These are phyloP conservation scores for Patella depressa DNA, from an alignment of 2,888 invertebrate species.

Conservation along the genomic window DNA sequence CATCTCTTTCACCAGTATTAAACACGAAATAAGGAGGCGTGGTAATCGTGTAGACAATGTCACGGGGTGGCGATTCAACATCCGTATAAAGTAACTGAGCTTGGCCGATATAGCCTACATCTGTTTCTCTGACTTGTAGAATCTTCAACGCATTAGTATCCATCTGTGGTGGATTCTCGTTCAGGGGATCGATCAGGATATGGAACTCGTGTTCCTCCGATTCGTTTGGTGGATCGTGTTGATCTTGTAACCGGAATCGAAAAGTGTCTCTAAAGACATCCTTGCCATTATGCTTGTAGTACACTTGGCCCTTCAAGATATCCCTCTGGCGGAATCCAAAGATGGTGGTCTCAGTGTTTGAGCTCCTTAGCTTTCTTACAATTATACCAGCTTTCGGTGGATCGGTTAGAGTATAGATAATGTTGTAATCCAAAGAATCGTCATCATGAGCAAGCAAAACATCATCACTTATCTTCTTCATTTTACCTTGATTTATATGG, in stretches of 20 bases:
- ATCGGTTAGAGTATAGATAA: slow-evolving; percentile 61
- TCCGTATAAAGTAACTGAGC: slow-evolving; percentile 67
- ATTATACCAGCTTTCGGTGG: slow-evolving; percentile 66
- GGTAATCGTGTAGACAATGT: slow-evolving; percentile 66
- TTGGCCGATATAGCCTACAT: slow-evolving; percentile 62
- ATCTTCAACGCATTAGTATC: slow-evolving; percentile 49
- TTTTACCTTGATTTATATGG: slow-evolving; percentile 65
- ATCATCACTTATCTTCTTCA: slow-evolving; percentile 56
- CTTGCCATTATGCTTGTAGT: slow-evolving; percentile 67
- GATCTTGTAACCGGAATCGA: slow-evolving; percentile 64
- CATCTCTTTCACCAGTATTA: slow-evolving; percentile 62
- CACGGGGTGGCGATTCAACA: slow-evolving; percentile 60
- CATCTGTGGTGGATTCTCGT: slow-evolving; percentile 67
- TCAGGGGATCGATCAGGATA: slow-evolving; percentile 62
- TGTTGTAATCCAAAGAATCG: slow-evolving; percentile 65
- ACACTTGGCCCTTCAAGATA: slow-evolving; percentile 66
- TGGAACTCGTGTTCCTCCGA: slow-evolving; percentile 62
- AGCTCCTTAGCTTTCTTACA: slow-evolving; percentile 55
- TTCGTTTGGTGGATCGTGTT: slow-evolving; percentile 67
- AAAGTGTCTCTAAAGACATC: slow-evolving; percentile 64
- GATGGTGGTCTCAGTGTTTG: slow-evolving; percentile 60
- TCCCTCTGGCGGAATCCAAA: slow-evolving; percentile 67
- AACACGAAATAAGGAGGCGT: slow-evolving; percentile 67
- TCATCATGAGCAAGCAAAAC: slow-evolving; percentile 65
- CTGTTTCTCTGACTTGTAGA: slow-evolving; percentile 65